Base-by-base conservation (phyloP, 2,888 invertebrate species). In the Epinotia demarniana region DNA sequence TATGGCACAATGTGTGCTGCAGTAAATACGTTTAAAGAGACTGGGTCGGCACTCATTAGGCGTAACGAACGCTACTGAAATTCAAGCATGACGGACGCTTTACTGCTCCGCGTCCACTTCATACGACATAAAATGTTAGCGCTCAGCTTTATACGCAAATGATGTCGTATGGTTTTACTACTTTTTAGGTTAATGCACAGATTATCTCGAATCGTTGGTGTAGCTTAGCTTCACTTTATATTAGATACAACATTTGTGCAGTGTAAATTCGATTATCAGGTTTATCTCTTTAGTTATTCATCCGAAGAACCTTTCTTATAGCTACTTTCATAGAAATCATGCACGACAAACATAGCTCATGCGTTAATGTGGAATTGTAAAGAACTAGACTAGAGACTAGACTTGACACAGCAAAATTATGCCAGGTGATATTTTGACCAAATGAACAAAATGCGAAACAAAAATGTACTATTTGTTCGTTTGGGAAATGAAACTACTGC, bases 41-140 rank as follows among this genome's bases (percentile, higher is more conserved):
- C 63, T 57, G 61, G 72, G 73, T 75, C 75, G 73, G 76, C 76
- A 73, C 77, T 79, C 76, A 79, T 80, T 80, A 80, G 63, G 46
- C 58, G 73, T 70, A 73, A 75, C 77, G 72, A 74, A 75, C 49
- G 53, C 62, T 49, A 75, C 68, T 74, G 76, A 75, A 76, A 77
- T 71, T 55, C 60, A 72, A 75, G 53, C 77, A 73, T 73, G 76
- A 72, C 71, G 75, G 67, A 78, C 67, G 53, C 58, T 71, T 19
- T 58, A 57, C 58, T 72, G 61, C 71, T 43, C 27, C 53, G 62
- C 72, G 68, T 67, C 71, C 75, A 75, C 75, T 72, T 66, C 71
- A 43, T 66, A 67, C 43, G 71, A 61, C 61, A 33, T 72, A 72
- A 72, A 75, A 68, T 68, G 61, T 67, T 64, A 43, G 58, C 43